These are phyloP conservation scores for Notodonta ziczac DNA, from an alignment of 2,888 invertebrate genomes.

Conservation along the genomic window DNA sequence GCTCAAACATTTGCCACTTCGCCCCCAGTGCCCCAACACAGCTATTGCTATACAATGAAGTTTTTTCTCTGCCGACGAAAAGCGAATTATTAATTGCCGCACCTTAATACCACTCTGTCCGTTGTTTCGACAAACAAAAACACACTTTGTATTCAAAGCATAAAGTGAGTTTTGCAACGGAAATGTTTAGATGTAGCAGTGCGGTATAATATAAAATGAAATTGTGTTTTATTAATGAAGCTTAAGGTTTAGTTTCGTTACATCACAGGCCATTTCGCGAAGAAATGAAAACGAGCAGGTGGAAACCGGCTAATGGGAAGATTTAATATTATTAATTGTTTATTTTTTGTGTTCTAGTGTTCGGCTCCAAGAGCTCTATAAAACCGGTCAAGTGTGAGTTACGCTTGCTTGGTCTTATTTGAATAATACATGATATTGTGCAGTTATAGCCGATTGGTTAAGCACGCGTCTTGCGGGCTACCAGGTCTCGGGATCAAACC, in stretches of 20 bases:
- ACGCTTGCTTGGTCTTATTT: no score
- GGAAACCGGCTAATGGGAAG: constrained; percentile 31
- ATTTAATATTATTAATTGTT: constrained; percentile 23
- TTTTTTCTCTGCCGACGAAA: constrained; percentile 27
- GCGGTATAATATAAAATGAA: not conserved
- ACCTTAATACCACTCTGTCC: constrained; percentile 25
- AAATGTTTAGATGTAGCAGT: not conserved
- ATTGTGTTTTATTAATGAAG: constrained; percentile 6
- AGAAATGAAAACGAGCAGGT: constrained; percentile 30
- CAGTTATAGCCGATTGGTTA: no score
- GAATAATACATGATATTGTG: no score
- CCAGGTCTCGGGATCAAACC: no score
- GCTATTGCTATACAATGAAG: constrained; percentile 12
- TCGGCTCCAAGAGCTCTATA: not conserved
- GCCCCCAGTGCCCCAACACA: not conserved
- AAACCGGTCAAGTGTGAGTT: not conserved
- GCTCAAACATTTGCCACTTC: not conserved
- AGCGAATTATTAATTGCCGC: constrained; percentile 40
- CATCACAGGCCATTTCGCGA: constrained; percentile 20
- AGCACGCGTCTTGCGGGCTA: no score
- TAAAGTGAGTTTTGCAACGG: constrained; percentile 16
- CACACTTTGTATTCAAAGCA: constrained; percentile 4
- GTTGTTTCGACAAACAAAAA: constrained; percentile 13
- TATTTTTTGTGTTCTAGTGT: not conserved
- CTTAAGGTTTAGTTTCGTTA: constrained; percentile 3